A percentile compares a stretch with the other conserved stretches of the same genome.
Conservation (phyloP, 2,888 invertebrate species). For the Eupithecia subfuscata region DNA sequence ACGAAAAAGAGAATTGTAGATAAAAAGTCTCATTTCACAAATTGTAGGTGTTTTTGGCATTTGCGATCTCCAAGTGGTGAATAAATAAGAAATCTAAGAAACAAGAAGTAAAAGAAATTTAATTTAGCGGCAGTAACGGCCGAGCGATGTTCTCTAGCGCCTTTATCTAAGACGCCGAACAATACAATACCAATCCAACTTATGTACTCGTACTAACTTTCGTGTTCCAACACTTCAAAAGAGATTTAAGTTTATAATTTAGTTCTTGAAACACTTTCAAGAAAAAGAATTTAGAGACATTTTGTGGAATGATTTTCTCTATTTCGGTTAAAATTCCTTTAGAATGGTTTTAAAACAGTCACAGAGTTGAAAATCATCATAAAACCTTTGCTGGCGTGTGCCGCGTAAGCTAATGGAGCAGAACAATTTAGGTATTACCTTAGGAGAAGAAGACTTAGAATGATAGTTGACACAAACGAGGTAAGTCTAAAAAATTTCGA, state of each 20-base stretch:
- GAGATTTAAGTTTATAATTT: slow-evolving; percentile 16
- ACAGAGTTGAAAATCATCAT: neutral
- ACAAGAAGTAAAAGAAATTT: slow-evolving; percentile 5
- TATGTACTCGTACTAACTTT: slow-evolving; percentile 4
- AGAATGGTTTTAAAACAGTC: neutral
- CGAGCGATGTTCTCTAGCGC: neutral
- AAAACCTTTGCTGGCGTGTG: neutral
- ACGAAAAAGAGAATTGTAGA: neutral
- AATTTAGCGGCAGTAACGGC: neutral
- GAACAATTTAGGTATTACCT: neutral
- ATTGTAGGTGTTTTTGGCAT: neutral
- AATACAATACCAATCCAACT: slow-evolving; percentile 16
- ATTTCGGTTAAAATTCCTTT: neutral
- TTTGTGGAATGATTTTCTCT: neutral
- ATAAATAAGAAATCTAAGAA: neutral
- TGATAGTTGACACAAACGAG: too few relatives aligned
- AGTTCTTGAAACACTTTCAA: slow-evolving; percentile 7
- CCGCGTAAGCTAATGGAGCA: neutral
- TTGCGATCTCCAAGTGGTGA: neutral
- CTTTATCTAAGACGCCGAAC: neutral
- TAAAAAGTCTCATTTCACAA: neutral
- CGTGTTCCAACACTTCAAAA: slow-evolving; percentile 7
- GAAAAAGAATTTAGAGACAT: neutral
- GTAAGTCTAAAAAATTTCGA: too few relatives aligned
- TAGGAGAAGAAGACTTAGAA: too few relatives aligned